phyloP scores from a whole-genome alignment of 2,888 invertebrate genomes.

The Stenichneumon culpator region DNA sequence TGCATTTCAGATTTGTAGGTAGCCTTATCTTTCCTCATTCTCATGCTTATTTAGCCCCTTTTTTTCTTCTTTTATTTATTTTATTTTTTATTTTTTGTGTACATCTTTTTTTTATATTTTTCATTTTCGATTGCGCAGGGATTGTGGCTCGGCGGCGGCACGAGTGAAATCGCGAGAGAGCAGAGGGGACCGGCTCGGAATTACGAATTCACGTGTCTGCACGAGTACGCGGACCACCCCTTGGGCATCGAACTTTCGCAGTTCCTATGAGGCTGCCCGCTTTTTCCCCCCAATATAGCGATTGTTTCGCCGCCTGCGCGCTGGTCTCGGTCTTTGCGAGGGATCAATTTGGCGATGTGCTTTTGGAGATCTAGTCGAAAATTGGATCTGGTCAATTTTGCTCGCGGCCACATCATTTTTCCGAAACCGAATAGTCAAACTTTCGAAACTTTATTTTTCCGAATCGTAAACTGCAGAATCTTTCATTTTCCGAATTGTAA shows the following conservation, averaged over 20 bases:
- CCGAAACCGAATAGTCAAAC: too few species aligned
- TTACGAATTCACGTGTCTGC: slow-evolving; percentile 67
- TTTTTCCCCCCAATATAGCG: neutral
- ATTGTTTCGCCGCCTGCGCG: neutral
- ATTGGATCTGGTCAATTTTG: neutral
- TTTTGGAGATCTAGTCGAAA: neutral
- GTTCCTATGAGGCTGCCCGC: slow-evolving; percentile 19
- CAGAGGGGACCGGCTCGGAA: slow-evolving; percentile 25
- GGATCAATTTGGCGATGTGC: too few species aligned
- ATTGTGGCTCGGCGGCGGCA: slow-evolving; percentile 60
- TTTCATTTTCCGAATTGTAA: too few species aligned
- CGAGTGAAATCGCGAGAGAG: slow-evolving; percentile 55
- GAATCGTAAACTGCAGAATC: too few species aligned
- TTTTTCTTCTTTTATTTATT: slow-evolving; percentile 28
- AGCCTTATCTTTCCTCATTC: slow-evolving; percentile 72
- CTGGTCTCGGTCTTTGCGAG: neutral
- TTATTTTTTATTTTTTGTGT: slow-evolving; percentile 32
- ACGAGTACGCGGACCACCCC: slow-evolving; percentile 62
- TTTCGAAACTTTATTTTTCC: too few species aligned
- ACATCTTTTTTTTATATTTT: slow-evolving; percentile 48
- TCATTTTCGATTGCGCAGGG: slow-evolving; percentile 67
- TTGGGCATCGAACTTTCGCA: slow-evolving; percentile 34
- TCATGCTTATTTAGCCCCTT: slow-evolving; percentile 45
- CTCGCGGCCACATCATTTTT: too few species aligned
- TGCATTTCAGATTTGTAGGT: slow-evolving; percentile 83